Evolutionary conservation across 2,113 vertebrate genomes (phyloP).

Genomic region (Chaetura pelagica): DNA sequence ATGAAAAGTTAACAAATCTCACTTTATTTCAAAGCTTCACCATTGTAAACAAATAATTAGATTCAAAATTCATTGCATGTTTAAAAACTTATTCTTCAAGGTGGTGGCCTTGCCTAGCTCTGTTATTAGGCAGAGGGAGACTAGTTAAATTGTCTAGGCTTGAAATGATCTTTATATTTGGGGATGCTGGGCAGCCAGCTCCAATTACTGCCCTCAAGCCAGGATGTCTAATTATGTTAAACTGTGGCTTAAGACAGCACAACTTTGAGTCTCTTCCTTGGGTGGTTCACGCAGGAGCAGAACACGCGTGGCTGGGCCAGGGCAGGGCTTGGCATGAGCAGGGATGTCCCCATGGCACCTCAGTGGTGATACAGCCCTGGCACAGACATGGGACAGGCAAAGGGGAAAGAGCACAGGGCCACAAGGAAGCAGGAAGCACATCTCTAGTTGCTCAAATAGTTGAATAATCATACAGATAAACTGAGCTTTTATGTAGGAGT

Average conservation of each 20-base stretch:
- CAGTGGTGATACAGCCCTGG: neutral
- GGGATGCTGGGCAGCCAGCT: neutral
- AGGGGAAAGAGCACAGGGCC: neutral
- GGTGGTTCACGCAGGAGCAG: neutral
- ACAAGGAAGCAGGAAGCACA: neutral
- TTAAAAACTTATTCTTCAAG: constrained; percentile 54
- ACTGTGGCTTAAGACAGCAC: constrained; percentile 53
- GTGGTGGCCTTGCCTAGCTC: neutral
- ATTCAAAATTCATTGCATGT: constrained; percentile 29
- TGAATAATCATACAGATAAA: neutral
- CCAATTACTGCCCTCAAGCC: constrained; percentile 71
- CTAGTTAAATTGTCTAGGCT: neutral
- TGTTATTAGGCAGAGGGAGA: constrained; percentile 24
- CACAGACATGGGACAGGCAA: rapidly evolving
- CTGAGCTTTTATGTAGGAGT: neutral
- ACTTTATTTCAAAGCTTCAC: neutral
- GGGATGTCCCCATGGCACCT: neutral
- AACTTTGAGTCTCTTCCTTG: constrained; percentile 31
- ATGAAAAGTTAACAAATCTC: constrained; percentile 58
- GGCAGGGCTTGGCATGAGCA: neutral
- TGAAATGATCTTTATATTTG: constrained; percentile 40
- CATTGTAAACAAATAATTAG: constrained; percentile 49
- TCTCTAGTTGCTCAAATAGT: neutral
- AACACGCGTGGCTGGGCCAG: rapidly evolving
- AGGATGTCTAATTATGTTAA: constrained; percentile 72